These are phyloP conservation scores for Trichonephila inaurata DNA, from an alignment of 1,140 invertebrate species.

Conservation along the genomic window DNA sequence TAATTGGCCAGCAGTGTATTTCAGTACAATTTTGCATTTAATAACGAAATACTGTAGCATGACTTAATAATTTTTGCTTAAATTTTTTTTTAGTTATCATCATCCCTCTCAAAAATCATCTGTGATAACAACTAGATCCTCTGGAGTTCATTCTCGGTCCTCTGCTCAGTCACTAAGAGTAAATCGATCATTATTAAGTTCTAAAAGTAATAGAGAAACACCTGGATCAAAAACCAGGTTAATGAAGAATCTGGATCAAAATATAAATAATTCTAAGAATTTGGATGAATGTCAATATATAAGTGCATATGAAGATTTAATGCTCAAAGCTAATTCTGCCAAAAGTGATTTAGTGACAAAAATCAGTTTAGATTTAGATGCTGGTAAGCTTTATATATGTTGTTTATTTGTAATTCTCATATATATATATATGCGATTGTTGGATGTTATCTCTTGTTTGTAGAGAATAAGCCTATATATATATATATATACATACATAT, in stretches of 20 bases:
- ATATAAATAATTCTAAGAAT: not conserved
- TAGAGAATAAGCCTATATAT: too few relatives aligned
- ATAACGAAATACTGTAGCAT: not conserved
- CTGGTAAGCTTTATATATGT: slow-evolving; percentile 13
- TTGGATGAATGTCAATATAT: not conserved
- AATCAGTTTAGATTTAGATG: slow-evolving; percentile 49
- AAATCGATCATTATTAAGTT: slow-evolving; percentile 2
- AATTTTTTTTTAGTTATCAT: not conserved
- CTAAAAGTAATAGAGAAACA: slow-evolving; percentile 34
- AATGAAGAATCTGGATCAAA: not conserved
- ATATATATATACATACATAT: too few relatives aligned
- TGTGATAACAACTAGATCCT: slow-evolving; percentile 47
- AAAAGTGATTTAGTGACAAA: slow-evolving; percentile 24
- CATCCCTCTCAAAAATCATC: slow-evolving; percentile 30
- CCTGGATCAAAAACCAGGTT: not conserved
- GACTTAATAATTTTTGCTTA: not conserved
- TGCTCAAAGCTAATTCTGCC: slow-evolving; percentile 1
- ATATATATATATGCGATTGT: too few relatives aligned
- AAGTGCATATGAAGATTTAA: slow-evolving; percentile 10
- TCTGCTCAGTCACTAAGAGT: slow-evolving; percentile 34
- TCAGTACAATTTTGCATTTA: too few relatives aligned
- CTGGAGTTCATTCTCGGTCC: slow-evolving; percentile 30
- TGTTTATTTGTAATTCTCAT: not conserved
- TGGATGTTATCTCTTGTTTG: too few relatives aligned
- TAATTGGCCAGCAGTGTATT: too few relatives aligned